Base-by-base conservation (phyloP, 1,140 invertebrate species). In the Portunus trituberculatus region DNA sequence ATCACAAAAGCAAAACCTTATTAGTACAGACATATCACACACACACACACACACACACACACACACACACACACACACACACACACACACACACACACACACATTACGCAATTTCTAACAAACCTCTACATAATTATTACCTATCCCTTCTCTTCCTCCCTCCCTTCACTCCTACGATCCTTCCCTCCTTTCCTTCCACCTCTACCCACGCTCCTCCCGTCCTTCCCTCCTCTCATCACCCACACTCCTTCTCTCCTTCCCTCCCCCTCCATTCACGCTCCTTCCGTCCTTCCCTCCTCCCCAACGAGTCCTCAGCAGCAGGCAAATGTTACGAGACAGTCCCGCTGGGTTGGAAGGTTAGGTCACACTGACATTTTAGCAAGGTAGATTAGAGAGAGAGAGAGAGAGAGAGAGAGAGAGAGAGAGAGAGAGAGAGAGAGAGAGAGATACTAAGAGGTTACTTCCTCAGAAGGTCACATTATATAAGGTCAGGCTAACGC, bases 321-420 rank as follows among this genome's bases (percentile, higher is more conserved):
- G 67, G 12, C n/a, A 76, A 76, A 76, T 76, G 67, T 76, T 76
- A 76, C 20, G 67, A n/a, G 1, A 1, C 4, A 25, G 67, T 76
- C 67, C 67, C 67, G 67, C 67, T n/a, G 67, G 67, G 67, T n/a
- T n/a, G 67, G 67, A 76, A 76, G 67, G 67, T 76, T n/a, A 76
- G 67, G 67, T 76, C 67, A n/a, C 67, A 76, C 67, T 76, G 67
- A 76, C 67, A 76, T 76, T 76, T 76, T 76, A 76, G 67, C 20
- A 20, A n/a, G 67, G 67, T n/a, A n/a, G 67, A 25, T 76, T 59
- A 59, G 52, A 20, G 16, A 12, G 12, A 59, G 10, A 20, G 16
- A 59, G 16, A 59, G 16, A 59, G 52, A 59, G 52, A 59, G 52
- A 59, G 52, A 39, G 52, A 59, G 52, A 59, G 52, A 59, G 52